phyloP scores from a whole-genome alignment of 2,113 vertebrate species.

The Micronisus gabar region DNA sequence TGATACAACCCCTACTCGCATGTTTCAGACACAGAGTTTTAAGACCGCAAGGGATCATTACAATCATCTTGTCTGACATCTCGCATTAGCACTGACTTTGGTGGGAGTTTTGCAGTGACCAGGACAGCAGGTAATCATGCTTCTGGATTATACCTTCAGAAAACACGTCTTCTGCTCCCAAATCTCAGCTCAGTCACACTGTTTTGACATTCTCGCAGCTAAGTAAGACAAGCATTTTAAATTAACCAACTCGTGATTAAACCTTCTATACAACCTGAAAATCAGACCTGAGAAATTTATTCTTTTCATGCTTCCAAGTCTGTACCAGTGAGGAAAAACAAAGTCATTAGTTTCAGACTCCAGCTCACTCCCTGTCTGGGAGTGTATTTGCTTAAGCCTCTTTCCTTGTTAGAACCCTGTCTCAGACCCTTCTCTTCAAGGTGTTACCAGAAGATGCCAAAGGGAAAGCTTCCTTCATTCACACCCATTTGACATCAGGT shows the following conservation, averaged over 20 bases:
- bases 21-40: background rate
- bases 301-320: constrained; percentile 35
- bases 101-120: background rate
- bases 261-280: background rate
- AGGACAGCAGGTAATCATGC: background rate
- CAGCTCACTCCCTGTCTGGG: constrained; percentile 56
- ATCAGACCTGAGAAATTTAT: constrained; percentile 30
- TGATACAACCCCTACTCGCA: background rate
- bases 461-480: constrained; percentile 39
- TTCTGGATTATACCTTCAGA: background rate
- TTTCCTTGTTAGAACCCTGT: constrained; percentile 14
- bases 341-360: constrained; percentile 56
- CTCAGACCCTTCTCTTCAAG: constrained; percentile 40
- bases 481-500: constrained; percentile 43
- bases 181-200: background rate
- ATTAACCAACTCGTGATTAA: background rate
- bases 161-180: background rate
- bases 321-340: constrained; percentile 40
- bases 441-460: constrained; percentile 46
- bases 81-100: background rate
- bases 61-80: background rate
- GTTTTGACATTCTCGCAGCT: background rate
- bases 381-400: constrained; percentile 51
- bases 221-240: background rate
- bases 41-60: background rate